A percentile compares a stretch with the other conserved stretches of the same genome.
Evolutionary conservation across 2,797 vertebrate species (phyloP).

Genomic region (Schizothorax lantsangensis): DNA sequence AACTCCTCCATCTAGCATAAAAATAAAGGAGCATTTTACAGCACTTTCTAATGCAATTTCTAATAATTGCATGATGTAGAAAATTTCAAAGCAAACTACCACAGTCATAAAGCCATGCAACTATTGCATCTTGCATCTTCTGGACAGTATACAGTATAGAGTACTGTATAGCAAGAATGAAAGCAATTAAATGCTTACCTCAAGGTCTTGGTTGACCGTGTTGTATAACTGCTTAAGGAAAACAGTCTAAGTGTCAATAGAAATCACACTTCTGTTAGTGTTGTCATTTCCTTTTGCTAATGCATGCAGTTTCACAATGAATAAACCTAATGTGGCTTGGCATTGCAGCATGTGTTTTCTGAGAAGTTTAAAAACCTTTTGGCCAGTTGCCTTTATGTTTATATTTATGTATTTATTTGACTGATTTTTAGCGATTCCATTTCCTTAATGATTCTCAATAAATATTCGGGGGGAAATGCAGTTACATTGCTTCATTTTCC

Average conservation of each 20-base stretch:
- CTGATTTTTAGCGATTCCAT: not conserved
- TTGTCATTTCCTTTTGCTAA: constrained; percentile 22
- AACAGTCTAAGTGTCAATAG: not conserved
- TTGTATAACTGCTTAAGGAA: not conserved
- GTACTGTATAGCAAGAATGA: not conserved
- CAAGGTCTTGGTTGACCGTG: too few species aligned
- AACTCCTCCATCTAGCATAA: not conserved
- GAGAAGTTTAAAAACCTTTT: not conserved
- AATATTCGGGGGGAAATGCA: not conserved
- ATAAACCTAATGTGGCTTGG: not conserved
- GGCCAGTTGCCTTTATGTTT: not conserved
- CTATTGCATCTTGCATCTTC: too few species aligned
- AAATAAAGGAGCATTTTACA: not conserved
- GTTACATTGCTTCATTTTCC: not conserved
- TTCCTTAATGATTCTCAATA: too few species aligned
- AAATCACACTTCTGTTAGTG: not conserved
- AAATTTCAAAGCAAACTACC: too few species aligned
- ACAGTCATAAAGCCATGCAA: not conserved
- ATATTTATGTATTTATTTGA: not conserved
- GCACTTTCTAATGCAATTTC: not conserved
- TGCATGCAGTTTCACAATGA: constrained; percentile 42
- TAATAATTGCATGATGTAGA: not conserved
- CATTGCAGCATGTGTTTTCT: not conserved
- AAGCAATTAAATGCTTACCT: constrained; percentile 8
- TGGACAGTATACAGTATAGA: not conserved